Percentiles rank a stretch among this genome's conserved stretches.
phyloP scores from a whole-genome alignment of 2,888 invertebrate genomes.

The Ecliptopera silaceata region DNA sequence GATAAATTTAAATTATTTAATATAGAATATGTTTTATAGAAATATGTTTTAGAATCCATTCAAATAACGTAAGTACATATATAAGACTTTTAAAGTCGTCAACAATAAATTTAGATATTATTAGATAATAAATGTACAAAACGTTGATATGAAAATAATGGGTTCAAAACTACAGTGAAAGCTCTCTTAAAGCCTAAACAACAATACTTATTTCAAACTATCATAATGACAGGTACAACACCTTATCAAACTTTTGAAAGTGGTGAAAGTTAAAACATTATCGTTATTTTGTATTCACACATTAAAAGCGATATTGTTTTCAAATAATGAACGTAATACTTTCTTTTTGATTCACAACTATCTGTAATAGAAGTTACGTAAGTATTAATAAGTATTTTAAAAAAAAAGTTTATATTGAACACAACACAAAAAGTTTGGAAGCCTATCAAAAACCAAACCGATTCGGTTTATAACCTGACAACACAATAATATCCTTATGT shows the following conservation, averaged over 20 bases:
- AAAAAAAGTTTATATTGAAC: no score
- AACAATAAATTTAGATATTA: background rate
- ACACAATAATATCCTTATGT: no score
- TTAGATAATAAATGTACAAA: background rate
- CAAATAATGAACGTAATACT: constrained; percentile 30
- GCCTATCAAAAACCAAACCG: no score
- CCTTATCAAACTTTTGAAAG: constrained; percentile 70
- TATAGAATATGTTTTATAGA: no score
- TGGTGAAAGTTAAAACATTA: constrained; percentile 64
- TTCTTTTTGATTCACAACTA: constrained; percentile 28
- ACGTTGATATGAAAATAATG: constrained; percentile 61
- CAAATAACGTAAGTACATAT: no score
- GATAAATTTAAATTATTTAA: no score
- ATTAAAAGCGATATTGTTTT: constrained; percentile 37
- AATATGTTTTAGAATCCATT: no score
- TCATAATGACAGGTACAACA: constrained; percentile 71
- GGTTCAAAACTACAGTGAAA: constrained; percentile 70
- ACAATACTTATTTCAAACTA: constrained; percentile 45
- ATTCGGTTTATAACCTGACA: no score
- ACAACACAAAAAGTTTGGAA: no score
- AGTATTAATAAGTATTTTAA: background rate
- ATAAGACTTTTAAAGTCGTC: no score
- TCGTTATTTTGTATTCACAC: constrained; percentile 47
- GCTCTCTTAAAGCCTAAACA: constrained; percentile 53
- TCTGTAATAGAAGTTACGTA: constrained; percentile 11